Evolutionary conservation across 2,113 vertebrate genomes (phyloP), one percentile per base, ranked within the genome.

Genomic region (Sinocyclocheilus rhinocerous): DNA sequence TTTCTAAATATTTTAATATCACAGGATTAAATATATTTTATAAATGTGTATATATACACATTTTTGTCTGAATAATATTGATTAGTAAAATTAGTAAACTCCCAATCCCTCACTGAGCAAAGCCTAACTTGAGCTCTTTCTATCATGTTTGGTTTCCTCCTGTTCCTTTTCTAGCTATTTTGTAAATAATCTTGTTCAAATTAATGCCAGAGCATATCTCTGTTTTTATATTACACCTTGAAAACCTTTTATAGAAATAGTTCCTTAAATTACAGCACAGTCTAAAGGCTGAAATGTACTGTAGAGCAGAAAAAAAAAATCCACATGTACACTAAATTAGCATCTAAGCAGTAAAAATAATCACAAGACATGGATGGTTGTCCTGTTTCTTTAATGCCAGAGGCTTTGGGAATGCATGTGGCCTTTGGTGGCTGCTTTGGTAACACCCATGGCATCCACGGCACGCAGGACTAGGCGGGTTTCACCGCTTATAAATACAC

Each of bases 401-500:
- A 85, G 59, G 75, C 86, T 76, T 86, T 48, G 83, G 84, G 91
- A 93, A 94, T 92, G 90, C 82, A 12, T 69, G 63, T 89, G 89
- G 90, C 84, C 90, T 93, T 92, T 91, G 82, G 84, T 88, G 85
- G 82, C 90, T 92, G 84, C 90, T 92, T 89, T 93, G 89, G 89
- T 92, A 89, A 92, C 92, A 92, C 84, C 86, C 91, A 72, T 91
- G 91, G 89, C 89, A 94, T 93, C 75, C 75, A 18, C 87, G 85
- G 92, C 89, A 93, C 33, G 92, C 81, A 85, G 86, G 88, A 87
- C 90, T 63, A 90, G 91, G 93, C 90, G 88, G 91, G 91, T 90
- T 92, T 13, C 69, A 57, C 91, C 77, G 87, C 89, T 93, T 95
- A 94, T 93, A 94, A 93, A 95, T 93, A 95, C 91, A 88, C 90